Percentiles rank a stretch among this genome's conserved stretches.
These are phyloP conservation scores for Cephus pulcher DNA, from an alignment of 2,888 invertebrate species.

Conservation along the genomic window DNA sequence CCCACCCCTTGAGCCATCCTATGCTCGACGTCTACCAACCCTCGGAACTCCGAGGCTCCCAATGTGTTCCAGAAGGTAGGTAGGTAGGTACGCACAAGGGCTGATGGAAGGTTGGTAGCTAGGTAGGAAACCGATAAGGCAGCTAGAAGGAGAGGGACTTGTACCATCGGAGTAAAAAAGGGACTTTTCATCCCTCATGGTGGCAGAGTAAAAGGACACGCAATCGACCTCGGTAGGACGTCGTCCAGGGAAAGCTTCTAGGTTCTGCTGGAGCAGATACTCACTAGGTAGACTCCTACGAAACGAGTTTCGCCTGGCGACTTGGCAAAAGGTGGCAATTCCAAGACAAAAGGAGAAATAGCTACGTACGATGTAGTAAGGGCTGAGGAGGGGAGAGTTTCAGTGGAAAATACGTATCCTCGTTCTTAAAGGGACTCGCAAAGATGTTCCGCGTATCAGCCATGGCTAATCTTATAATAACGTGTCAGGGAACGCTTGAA, in stretches of 20 bases:
- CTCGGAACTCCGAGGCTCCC: background rate
- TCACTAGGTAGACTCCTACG: background rate
- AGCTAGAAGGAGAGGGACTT: background rate
- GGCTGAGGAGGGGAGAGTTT: background rate
- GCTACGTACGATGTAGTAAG: background rate
- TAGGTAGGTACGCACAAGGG: background rate
- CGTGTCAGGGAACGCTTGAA: conserved; percentile 33
- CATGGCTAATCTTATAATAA: conserved; percentile 39
- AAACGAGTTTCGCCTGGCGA: background rate
- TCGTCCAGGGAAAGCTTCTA: background rate
- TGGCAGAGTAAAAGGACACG: background rate
- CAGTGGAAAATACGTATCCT: background rate
- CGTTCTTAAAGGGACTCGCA: background rate
- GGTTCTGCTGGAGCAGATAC: background rate
- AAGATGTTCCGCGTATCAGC: conserved; percentile 6
- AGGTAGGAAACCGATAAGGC: background rate
- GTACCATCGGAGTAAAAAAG: background rate
- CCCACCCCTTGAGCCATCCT: conserved; percentile 53
- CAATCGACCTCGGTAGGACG: background rate
- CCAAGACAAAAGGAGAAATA: background rate
- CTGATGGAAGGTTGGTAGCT: background rate
- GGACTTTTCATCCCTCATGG: background rate
- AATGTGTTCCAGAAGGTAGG: conserved; percentile 1
- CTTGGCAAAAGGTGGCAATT: background rate
- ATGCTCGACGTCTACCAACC: conserved; percentile 38